phyloP scores from a whole-genome alignment of 1,140 invertebrate genomes.

The Stegodyphus mimosarum region DNA sequence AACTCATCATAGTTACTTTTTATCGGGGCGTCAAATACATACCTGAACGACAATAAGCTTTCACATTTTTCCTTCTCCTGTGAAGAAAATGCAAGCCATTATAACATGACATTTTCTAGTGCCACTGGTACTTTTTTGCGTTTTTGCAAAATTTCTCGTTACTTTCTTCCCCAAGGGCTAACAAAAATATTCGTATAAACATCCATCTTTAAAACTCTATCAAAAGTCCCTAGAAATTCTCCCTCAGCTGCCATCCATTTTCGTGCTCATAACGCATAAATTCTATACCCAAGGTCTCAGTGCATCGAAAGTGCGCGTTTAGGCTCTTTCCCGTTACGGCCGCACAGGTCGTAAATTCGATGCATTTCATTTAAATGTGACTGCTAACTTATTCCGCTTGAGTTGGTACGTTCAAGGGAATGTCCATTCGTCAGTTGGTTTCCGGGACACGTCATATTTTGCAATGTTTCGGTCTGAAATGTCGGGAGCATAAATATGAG shows the following conservation, averaged over 20 bases:
- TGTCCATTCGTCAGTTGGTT: slow-evolving; percentile 43
- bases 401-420: slow-evolving; percentile 23
- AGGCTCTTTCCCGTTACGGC: slow-evolving; percentile 21
- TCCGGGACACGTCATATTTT: slow-evolving; percentile 31
- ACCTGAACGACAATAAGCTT: background rate
- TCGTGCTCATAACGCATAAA: slow-evolving; percentile 26
- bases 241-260: slow-evolving; percentile 35
- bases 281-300: slow-evolving; percentile 9
- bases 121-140: slow-evolving; percentile 20
- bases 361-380: slow-evolving; percentile 56
- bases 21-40: background rate
- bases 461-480: background rate
- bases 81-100: background rate
- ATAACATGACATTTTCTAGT: background rate
- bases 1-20: too few relatives aligned
- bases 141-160: slow-evolving; percentile 5
- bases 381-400: slow-evolving; percentile 52
- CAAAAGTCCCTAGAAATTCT: slow-evolving; percentile 32
- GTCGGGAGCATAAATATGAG: slow-evolving; percentile 42
- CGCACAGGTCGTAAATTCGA: slow-evolving; percentile 31
- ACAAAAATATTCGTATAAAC: slow-evolving; percentile 42
- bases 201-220: slow-evolving; percentile 47
- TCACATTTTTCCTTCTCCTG: slow-evolving; percentile 3
- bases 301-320: slow-evolving; percentile 4
- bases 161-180: background rate